phyloP scores from a whole-genome alignment of 2,888 invertebrate genomes.

The Sarcophaga subvicina region DNA sequence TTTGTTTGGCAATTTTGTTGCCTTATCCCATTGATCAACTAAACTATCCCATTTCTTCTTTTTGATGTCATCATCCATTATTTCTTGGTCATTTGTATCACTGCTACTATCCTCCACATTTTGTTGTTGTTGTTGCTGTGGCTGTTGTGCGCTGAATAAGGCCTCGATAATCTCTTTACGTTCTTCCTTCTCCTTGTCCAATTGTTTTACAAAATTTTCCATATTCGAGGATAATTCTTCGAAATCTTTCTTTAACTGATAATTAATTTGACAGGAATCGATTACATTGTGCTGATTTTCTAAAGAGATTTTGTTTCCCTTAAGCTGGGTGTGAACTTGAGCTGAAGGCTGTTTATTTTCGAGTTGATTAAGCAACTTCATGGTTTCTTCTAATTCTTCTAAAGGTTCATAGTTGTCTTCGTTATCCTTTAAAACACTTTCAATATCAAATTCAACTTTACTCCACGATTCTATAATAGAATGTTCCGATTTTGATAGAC shows the following conservation, averaged over 20 bases:
- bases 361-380: slow-evolving; percentile 33
- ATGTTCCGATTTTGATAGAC: background rate
- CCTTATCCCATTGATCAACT: slow-evolving; percentile 38
- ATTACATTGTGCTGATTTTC: slow-evolving; percentile 70
- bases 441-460: no score
- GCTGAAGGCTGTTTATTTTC: background rate
- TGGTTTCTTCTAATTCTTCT: slow-evolving; percentile 49
- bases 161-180: slow-evolving; percentile 7
- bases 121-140: no score
- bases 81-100: slow-evolving; percentile 32
- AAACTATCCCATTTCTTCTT: background rate
- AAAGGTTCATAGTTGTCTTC: slow-evolving; percentile 57
- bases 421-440: slow-evolving; percentile 4
- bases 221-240: slow-evolving; percentile 72
- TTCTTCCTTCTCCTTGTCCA: slow-evolving; percentile 62
- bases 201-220: slow-evolving; percentile 71
- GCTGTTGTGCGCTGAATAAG: background rate
- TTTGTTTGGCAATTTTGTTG: background rate
- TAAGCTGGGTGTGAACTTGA: background rate
- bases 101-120: slow-evolving; percentile 27
- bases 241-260: slow-evolving; percentile 72
- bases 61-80: background rate
- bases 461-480: background rate
- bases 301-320: background rate
- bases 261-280: slow-evolving; percentile 71